A percentile compares a stretch with the other conserved stretches of the same genome.
Evolutionary conservation across 1,140 invertebrate genomes (phyloP).

Genomic region (Polyergus mexicanus): DNA sequence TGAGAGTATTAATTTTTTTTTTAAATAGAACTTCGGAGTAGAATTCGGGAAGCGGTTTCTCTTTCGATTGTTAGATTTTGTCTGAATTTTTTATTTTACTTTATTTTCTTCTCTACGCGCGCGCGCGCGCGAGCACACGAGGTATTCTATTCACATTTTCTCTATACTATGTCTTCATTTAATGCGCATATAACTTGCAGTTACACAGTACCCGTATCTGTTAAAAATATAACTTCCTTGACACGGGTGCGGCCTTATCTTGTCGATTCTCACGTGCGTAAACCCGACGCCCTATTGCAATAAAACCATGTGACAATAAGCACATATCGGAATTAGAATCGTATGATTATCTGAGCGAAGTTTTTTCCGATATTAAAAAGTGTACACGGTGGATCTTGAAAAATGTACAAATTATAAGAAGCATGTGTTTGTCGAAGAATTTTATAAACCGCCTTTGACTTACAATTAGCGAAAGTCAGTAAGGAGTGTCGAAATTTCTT

Average conservation of each 20-base stretch:
- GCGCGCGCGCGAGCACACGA: too few species aligned
- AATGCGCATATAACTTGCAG: conserved; percentile 10
- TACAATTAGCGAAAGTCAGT: background rate
- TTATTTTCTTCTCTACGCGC: background rate
- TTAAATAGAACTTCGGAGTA: background rate
- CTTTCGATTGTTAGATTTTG: background rate
- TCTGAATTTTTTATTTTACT: conserved; percentile 30
- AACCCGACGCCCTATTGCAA: conserved; percentile 12
- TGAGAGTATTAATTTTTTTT: too few species aligned
- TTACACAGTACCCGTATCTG: conserved; percentile 10
- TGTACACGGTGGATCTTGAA: background rate
- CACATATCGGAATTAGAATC: conserved; percentile 43
- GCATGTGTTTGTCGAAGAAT: background rate
- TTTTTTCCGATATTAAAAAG: conserved; percentile 2
- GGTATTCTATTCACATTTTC: background rate
- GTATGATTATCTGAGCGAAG: conserved; percentile 34
- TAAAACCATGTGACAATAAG: conserved; percentile 36
- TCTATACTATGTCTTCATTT: conserved; percentile 17
- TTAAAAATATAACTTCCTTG: conserved; percentile 61
- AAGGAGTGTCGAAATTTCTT: background rate
- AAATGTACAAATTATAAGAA: background rate
- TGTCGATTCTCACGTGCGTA: conserved; percentile 53
- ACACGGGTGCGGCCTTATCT: conserved; percentile 46
- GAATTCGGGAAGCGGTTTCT: background rate
- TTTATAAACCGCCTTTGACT: background rate